Evolutionary conservation across 2,888 invertebrate species (phyloP).

Genomic region (Caenorhabditis imperialis): DNA sequence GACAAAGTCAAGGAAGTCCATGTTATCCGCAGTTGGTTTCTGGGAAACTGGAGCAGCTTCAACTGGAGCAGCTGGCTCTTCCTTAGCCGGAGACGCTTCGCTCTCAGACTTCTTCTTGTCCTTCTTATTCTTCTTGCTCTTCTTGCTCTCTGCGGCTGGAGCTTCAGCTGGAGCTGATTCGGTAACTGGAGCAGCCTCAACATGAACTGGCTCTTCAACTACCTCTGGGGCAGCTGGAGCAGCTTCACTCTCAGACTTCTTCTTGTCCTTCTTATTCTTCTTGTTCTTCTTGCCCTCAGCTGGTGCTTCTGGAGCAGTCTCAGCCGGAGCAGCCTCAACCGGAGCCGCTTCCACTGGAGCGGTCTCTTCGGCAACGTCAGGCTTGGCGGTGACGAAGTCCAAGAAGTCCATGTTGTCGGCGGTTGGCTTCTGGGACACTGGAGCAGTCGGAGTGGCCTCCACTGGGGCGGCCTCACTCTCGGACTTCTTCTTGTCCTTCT

Average conservation of each 20-base stretch:
- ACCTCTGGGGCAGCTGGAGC: constrained; percentile 18
- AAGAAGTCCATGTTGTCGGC: constrained; percentile 33
- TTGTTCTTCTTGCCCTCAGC: background rate
- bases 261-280: constrained; percentile 8
- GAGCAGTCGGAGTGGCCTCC: constrained; percentile 11
- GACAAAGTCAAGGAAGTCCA: constrained; percentile 58
- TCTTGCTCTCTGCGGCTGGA: background rate
- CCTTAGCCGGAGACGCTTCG: too few relatives aligned
- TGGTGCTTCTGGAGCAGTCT: constrained; percentile 1
- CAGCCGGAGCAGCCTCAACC: constrained; percentile 4
- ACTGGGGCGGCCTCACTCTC: constrained; percentile 14
- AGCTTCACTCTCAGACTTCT: constrained; percentile 10
- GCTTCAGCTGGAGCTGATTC: constrained; percentile 26
- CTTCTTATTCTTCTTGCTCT: constrained; percentile 13
- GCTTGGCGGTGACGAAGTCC: constrained; percentile 43
- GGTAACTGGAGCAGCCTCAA: constrained; percentile 25
- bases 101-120: constrained; percentile 24
- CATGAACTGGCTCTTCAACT: constrained; percentile 21
- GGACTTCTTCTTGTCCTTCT: constrained; percentile 27
- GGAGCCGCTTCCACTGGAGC: background rate
- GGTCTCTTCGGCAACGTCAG: constrained; percentile 1
- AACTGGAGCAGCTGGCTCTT: constrained; percentile 3
- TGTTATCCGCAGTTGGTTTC: constrained; percentile 21
- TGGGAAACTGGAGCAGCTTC: background rate
- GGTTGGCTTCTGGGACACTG: constrained; percentile 24